Evolutionary conservation across 2,888 invertebrate genomes (phyloP).

Genomic region (Nectonema munidae): DNA sequence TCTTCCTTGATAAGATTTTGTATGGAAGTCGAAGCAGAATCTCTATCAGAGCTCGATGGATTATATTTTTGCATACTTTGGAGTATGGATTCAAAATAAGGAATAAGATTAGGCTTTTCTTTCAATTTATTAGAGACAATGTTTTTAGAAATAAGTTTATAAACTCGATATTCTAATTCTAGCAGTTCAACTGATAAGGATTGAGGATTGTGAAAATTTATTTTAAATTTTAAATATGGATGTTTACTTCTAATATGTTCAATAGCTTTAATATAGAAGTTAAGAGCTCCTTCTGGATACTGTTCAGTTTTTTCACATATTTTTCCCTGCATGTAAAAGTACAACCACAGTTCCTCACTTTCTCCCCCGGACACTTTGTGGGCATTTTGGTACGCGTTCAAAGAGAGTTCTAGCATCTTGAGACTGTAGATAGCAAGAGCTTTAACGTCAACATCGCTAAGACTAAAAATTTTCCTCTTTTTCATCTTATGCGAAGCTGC

Average conservation of each 20-base stretch:
- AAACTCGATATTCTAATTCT: conserved; percentile 32
- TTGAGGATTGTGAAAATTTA: conserved; percentile 48
- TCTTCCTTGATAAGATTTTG: too few species aligned
- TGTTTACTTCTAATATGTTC: conserved; percentile 41
- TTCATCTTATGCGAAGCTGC: conserved; percentile 53
- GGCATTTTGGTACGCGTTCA: conserved; percentile 11
- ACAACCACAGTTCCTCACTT: conserved; percentile 38
- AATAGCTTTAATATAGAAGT: conserved; percentile 45
- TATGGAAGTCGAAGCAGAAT: too few species aligned
- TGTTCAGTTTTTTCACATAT: conserved; percentile 47
- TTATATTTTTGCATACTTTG: too few species aligned
- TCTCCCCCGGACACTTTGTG: not conserved
- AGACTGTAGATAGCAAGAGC: too few species aligned
- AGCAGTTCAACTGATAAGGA: conserved; percentile 52
- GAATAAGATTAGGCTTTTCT: too few species aligned
- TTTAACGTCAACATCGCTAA: too few species aligned
- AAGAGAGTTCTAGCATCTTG: conserved; percentile 1
- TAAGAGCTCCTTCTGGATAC: conserved; percentile 37
- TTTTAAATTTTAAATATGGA: conserved; percentile 50
- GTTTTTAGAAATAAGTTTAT: too few species aligned
- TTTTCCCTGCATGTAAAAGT: conserved; percentile 79
- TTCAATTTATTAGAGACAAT: too few species aligned
- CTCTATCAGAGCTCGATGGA: too few species aligned
- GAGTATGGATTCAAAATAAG: too few species aligned
- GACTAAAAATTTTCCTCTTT: too few species aligned